Evolutionary conservation across 1,140 invertebrate genomes (phyloP).

Genomic region (Whitmania pigra): DNA sequence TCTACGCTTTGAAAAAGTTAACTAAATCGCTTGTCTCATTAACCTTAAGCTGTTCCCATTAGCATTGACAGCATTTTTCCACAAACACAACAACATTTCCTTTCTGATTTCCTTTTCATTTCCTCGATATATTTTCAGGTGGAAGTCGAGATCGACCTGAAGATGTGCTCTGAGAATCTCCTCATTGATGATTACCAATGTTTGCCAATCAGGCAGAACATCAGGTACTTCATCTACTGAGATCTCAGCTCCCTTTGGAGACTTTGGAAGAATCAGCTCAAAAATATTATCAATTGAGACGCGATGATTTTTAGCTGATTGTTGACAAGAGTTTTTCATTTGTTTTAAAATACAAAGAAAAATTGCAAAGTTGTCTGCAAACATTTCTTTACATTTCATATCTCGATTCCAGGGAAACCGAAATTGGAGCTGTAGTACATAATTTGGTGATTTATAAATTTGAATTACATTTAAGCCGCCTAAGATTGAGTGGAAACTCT

Average conservation of each 20-base stretch:
- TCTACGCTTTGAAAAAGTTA: not conserved
- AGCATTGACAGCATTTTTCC: too few relatives aligned
- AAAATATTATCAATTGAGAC: not conserved
- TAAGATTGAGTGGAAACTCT: too few relatives aligned
- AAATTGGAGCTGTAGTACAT: not conserved
- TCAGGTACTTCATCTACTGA: conserved; percentile 8
- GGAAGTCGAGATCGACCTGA: conserved; percentile 2
- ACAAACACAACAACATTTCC: too few relatives aligned
- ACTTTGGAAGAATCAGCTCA: too few relatives aligned
- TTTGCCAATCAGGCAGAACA: conserved; percentile 1
- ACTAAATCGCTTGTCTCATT: not conserved
- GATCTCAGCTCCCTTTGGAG: not conserved
- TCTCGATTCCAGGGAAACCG: not conserved
- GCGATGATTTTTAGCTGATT: not conserved
- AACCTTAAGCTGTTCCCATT: too few relatives aligned
- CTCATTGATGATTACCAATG: conserved; percentile 8
- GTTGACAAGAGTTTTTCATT: not conserved
- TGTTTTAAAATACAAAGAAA: not conserved
- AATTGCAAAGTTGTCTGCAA: conserved; percentile 1
- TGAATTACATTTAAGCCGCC: too few relatives aligned
- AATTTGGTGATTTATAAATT: too few relatives aligned
- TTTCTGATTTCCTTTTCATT: too few relatives aligned
- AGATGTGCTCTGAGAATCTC: not conserved
- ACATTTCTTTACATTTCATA: not conserved
- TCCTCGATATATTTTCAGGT: not conserved